A percentile compares a stretch with the other conserved stretches of the same genome.
Evolutionary conservation across 2,888 invertebrate genomes (phyloP).

Genomic region (Phlogophora meticulosa): DNA sequence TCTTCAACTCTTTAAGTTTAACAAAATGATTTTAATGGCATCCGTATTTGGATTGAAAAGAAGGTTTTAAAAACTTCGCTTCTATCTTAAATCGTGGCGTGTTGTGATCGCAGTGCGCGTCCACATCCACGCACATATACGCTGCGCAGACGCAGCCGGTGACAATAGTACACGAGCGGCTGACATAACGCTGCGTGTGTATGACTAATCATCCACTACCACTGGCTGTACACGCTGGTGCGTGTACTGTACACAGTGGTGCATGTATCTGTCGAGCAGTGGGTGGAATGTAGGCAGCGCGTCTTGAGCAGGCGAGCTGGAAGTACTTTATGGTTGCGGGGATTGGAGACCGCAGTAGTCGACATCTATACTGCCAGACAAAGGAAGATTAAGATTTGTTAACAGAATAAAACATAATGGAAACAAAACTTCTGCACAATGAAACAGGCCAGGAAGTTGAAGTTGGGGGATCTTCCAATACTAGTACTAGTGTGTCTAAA

Average conservation of each 20-base stretch:
- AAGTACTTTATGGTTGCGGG: not conserved
- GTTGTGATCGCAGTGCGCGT: conserved; percentile 23
- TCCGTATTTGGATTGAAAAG: too few relatives aligned
- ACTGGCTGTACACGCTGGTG: conserved; percentile 19
- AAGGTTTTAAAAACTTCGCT: not conserved
- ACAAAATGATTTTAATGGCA: too few relatives aligned
- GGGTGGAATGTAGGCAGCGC: conserved; percentile 22
- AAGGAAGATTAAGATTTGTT: not conserved
- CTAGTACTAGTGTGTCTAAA: too few relatives aligned
- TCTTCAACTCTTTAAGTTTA: too few relatives aligned
- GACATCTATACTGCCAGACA: not conserved
- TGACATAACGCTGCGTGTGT: conserved; percentile 66
- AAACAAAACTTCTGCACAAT: not conserved
- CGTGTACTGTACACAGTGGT: conserved; percentile 7
- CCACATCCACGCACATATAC: conserved; percentile 29
- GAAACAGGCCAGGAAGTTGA: too few relatives aligned
- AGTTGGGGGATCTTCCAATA: too few relatives aligned
- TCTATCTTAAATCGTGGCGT: not conserved
- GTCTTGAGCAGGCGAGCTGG: not conserved
- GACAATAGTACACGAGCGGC: conserved; percentile 57
- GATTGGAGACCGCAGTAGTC: not conserved
- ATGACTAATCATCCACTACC: conserved; percentile 62
- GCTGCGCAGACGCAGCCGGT: conserved; percentile 52
- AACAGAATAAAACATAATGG: not conserved
- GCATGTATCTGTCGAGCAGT: conserved; percentile 3